phyloP scores from a whole-genome alignment of 2,888 invertebrate species.

The Sarcophaga rosellei region DNA sequence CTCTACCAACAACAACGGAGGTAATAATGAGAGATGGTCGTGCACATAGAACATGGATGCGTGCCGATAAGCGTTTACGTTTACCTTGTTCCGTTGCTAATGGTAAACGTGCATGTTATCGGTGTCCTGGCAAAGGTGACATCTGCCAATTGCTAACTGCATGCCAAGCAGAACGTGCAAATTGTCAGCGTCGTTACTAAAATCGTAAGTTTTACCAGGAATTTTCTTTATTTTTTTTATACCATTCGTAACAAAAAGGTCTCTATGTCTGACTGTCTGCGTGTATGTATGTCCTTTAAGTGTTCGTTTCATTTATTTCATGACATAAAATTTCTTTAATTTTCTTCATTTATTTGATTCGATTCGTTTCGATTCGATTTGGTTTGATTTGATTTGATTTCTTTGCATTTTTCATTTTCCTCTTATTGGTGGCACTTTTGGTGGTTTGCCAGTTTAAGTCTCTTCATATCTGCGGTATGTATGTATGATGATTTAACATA shows the following conservation, averaged over 20 bases:
- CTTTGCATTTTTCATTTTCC: slow-evolving; percentile 3
- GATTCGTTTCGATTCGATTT: too few species aligned
- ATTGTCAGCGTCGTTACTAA: slow-evolving; percentile 69
- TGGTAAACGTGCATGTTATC: slow-evolving; percentile 71
- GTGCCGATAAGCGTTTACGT: slow-evolving; percentile 43
- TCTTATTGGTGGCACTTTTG: background rate
- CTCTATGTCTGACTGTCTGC: background rate
- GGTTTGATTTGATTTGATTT: too few species aligned
- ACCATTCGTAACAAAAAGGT: background rate
- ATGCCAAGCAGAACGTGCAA: slow-evolving; percentile 72
- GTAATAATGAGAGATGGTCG: slow-evolving; percentile 33
- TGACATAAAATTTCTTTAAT: too few species aligned
- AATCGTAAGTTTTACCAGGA: slow-evolving; percentile 42
- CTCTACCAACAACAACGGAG: slow-evolving; percentile 40
- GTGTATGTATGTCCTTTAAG: background rate
- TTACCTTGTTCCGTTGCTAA: slow-evolving; percentile 48
- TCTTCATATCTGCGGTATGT: background rate
- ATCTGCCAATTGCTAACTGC: slow-evolving; percentile 71
- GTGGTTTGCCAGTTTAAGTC: too few species aligned
- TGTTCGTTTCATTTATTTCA: background rate
- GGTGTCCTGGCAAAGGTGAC: slow-evolving; percentile 62
- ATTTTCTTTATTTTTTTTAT: slow-evolving; percentile 18
- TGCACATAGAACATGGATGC: slow-evolving; percentile 31
- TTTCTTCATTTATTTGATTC: too few species aligned
- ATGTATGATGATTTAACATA: background rate